Conservation (phyloP, 2,888 invertebrate genomes). For the Diadromus collaris region DNA sequence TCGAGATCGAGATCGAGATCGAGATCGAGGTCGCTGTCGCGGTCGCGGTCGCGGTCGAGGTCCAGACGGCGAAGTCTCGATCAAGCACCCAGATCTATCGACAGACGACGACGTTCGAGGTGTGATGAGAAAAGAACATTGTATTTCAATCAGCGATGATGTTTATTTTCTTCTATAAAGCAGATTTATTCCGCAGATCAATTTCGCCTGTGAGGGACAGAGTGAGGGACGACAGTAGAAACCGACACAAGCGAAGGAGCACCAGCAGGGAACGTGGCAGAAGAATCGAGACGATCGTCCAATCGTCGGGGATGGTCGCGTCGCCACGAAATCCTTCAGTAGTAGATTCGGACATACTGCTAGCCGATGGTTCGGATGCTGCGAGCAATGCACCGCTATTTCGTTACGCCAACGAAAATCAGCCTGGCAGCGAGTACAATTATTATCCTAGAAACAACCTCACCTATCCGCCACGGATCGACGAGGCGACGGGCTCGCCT, state of each 20-base stretch:
- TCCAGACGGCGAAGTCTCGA: conserved; percentile 77
- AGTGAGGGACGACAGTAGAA: conserved; percentile 61
- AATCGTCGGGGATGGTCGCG: conserved; percentile 67
- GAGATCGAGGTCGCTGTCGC: conserved; percentile 66
- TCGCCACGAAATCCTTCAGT: conserved; percentile 61
- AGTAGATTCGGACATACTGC: conserved; percentile 63
- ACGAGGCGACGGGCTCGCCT: conserved; percentile 80
- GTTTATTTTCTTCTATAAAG: background rate
- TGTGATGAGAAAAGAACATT: conserved; percentile 38
- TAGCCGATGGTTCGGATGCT: conserved; percentile 56
- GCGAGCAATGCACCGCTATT: conserved; percentile 63
- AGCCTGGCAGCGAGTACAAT: conserved; percentile 71
- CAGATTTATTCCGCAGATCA: conserved; percentile 37
- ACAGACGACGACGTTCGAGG: conserved; percentile 73
- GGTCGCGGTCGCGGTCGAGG: conserved; percentile 64
- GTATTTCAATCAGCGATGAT: background rate
- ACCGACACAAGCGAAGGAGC: conserved; percentile 52
- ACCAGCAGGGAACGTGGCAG: conserved; percentile 68
- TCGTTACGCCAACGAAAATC: conserved; percentile 71
- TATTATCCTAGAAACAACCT: conserved; percentile 77
- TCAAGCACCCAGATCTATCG: conserved; percentile 74
- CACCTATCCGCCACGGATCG: conserved; percentile 78
- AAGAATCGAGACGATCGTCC: conserved; percentile 77
- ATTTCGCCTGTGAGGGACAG: conserved; percentile 67
- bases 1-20: conserved; percentile 77